Evolutionary conservation across 2,888 invertebrate genomes (phyloP).

Genomic region (Ecliptopera silaceata): DNA sequence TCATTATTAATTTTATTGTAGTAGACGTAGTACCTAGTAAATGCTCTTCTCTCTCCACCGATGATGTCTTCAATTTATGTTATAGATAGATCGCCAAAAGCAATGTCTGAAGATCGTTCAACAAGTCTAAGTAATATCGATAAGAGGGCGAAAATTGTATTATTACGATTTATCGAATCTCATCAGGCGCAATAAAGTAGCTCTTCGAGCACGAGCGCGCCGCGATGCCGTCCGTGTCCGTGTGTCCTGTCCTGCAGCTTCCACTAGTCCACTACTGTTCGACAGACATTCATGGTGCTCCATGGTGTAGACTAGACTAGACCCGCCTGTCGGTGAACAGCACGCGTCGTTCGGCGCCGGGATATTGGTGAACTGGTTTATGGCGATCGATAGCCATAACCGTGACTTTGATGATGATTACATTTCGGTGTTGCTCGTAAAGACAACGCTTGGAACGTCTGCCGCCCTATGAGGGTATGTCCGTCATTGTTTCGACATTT

Average conservation of each 20-base stretch:
- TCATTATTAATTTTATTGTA: too few relatives aligned
- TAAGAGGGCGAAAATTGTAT: conserved; percentile 1
- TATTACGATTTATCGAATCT: conserved; percentile 1
- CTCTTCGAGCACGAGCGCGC: too few relatives aligned
- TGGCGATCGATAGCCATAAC: conserved; percentile 12
- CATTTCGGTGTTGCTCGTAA: conserved; percentile 14
- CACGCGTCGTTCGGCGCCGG: neutral
- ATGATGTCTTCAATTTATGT: too few relatives aligned
- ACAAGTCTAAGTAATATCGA: neutral
- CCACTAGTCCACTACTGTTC: too few relatives aligned
- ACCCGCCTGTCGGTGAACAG: neutral
- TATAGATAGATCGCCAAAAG: too few relatives aligned
- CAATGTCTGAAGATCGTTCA: neutral
- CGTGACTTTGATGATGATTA: conserved; percentile 17
- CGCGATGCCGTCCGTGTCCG: too few relatives aligned
- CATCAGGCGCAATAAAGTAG: conserved; percentile 3
- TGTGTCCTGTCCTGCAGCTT: too few relatives aligned
- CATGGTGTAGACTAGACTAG: too few relatives aligned
- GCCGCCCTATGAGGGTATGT: neutral
- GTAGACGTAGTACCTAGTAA: too few relatives aligned
- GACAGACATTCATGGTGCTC: too few relatives aligned
- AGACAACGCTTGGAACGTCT: neutral
- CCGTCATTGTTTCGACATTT: neutral
- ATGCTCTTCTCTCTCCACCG: too few relatives aligned
- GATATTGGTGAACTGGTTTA: neutral